Evolutionary conservation across 2,888 invertebrate genomes (phyloP).

Genomic region (Pardosa pseudoannulata): DNA sequence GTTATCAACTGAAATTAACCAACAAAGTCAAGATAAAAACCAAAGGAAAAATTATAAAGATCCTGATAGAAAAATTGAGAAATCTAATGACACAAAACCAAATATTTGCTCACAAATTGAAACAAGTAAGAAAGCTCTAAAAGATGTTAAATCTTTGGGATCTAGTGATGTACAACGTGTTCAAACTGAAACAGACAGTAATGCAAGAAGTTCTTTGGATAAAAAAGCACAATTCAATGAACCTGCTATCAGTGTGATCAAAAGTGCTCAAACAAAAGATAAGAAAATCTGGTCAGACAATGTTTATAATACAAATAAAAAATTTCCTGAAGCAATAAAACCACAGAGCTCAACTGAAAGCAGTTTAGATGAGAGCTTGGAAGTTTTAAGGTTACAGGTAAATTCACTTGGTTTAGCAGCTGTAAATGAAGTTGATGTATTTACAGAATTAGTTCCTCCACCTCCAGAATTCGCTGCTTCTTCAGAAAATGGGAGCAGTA

Average conservation of each 20-base stretch:
- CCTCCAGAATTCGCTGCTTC: constrained; percentile 75
- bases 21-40: constrained; percentile 38
- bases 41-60: constrained; percentile 34
- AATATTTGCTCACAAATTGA: constrained; percentile 24
- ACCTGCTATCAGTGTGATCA: constrained; percentile 17
- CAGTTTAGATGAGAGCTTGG: constrained; percentile 61
- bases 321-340: constrained; percentile 21
- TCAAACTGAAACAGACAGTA: constrained; percentile 8
- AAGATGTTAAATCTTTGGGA: constrained; percentile 26
- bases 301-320: constrained; percentile 21
- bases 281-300: constrained; percentile 25
- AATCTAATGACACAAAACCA: constrained; percentile 18
- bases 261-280: constrained; percentile 51
- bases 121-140: constrained; percentile 26
- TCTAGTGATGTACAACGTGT: constrained; percentile 34
- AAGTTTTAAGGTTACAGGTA: constrained; percentile 70
- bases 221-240: constrained; percentile 23
- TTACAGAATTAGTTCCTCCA: constrained; percentile 75
- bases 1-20: neutral
- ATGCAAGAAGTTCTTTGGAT: constrained; percentile 16
- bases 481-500: constrained; percentile 21
- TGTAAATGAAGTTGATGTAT: constrained; percentile 74
- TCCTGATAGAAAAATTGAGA: constrained; percentile 11
- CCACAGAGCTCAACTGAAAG: constrained; percentile 38
- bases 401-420: constrained; percentile 73